These are phyloP conservation scores for Sarcophilus harrisii DNA, from an alignment of 2,797 vertebrate species.

Conservation along the genomic window DNA sequence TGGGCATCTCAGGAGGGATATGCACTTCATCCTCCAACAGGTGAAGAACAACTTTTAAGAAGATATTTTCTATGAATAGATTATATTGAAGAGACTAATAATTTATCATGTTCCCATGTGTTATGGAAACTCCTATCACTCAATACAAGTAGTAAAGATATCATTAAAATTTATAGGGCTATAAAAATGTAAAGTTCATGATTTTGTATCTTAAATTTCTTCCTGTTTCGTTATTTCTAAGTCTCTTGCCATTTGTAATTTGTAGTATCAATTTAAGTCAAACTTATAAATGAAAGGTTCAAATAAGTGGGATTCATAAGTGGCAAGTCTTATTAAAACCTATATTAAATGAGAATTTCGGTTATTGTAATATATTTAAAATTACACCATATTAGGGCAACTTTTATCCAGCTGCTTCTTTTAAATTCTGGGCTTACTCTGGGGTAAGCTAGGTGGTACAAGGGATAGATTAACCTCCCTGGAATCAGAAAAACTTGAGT, in stretches of 20 bases:
- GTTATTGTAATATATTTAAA: background rate
- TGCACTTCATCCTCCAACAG: conserved; percentile 91
- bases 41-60: conserved; percentile 79
- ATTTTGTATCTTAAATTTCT: conserved; percentile 28
- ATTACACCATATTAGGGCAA: background rate
- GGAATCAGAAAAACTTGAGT: no score
- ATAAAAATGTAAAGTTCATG: conserved; percentile 21
- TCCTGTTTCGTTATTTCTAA: conserved; percentile 49
- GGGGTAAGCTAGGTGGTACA: no score
- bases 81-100: conserved; percentile 7
- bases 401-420: background rate
- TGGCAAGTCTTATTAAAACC: background rate
- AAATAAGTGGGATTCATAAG: background rate
- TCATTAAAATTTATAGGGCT: conserved; percentile 33
- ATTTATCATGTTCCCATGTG: conserved; percentile 29
- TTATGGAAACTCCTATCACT: conserved; percentile 39
- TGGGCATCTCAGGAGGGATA: conserved; percentile 93
- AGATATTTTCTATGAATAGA: conserved; percentile 30
- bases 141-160: conserved; percentile 41
- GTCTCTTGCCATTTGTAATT: background rate
- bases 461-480: no score
- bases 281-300: background rate
- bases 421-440: background rate
- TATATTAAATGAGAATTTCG: background rate
- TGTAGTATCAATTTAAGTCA: background rate